These are phyloP conservation scores for Amphiprion percula DNA, from an alignment of 2,113 vertebrate genomes.

Conservation along the genomic window DNA sequence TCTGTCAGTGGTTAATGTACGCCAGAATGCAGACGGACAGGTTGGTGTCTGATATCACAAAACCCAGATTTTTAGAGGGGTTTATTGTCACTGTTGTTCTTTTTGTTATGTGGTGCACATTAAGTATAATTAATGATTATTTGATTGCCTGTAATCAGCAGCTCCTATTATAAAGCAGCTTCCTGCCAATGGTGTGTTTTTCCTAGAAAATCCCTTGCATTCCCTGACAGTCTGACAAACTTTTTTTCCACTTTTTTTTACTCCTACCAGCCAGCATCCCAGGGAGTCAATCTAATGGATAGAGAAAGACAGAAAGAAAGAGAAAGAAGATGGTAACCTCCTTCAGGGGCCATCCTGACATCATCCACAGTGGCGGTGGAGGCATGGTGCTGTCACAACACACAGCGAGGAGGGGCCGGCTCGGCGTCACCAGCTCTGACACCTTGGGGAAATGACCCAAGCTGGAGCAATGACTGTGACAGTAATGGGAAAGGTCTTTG, in stretches of 20 bases:
- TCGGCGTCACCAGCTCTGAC: constrained; percentile 63
- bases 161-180: constrained; percentile 2
- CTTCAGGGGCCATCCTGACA: constrained; percentile 63
- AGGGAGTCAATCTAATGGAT: constrained; percentile 13
- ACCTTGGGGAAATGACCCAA: constrained; percentile 57
- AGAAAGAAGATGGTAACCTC: constrained; percentile 46
- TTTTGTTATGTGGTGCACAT: background rate
- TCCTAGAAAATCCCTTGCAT: background rate
- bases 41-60: background rate
- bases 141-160: constrained; percentile 23
- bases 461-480: constrained; percentile 61
- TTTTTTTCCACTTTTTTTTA: background rate
- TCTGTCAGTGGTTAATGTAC: background rate
- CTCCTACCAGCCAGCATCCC: background rate
- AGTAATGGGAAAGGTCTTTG: constrained; percentile 61
- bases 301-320: constrained; percentile 17
- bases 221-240: constrained; percentile 4
- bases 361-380: constrained; percentile 59
- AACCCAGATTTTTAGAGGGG: background rate
- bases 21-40: background rate
- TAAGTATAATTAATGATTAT: background rate
- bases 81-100: background rate
- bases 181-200: background rate
- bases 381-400: constrained; percentile 71
- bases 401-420: constrained; percentile 10